A percentile compares a stretch with the other conserved stretches of the same genome.
These are phyloP conservation scores for Pilophorus perplexus DNA, from an alignment of 2,888 invertebrate genomes.

Conservation along the genomic window DNA sequence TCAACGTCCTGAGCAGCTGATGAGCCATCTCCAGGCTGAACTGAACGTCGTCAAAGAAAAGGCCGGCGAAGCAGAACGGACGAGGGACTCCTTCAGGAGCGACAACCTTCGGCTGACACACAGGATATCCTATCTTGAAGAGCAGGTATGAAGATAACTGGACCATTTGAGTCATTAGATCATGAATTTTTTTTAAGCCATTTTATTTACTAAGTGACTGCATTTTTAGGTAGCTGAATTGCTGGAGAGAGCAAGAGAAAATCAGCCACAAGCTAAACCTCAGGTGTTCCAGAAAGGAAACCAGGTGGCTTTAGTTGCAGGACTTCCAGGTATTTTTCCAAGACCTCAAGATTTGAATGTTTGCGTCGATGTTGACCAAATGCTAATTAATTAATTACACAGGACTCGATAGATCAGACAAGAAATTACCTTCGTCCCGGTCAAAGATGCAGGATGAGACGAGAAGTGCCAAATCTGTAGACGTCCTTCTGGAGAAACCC, in stretches of 20 bases:
- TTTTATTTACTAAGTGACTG: too few species aligned
- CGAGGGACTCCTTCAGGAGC: conserved; percentile 63
- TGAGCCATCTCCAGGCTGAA: conserved; percentile 58
- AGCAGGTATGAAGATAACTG: too few species aligned
- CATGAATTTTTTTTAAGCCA: too few species aligned
- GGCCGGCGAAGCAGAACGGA: conserved; percentile 63
- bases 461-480: conserved; percentile 69
- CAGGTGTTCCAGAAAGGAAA: conserved; percentile 75
- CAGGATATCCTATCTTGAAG: conserved; percentile 80
- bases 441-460: conserved; percentile 52
- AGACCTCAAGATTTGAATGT: too few species aligned
- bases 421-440: conserved; percentile 24
- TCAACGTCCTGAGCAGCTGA: conserved; percentile 45
- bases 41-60: conserved; percentile 60
- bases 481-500: conserved; percentile 63
- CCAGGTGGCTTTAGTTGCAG: conserved; percentile 70
- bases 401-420: conserved; percentile 31
- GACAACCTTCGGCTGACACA: conserved; percentile 83
- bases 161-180: too few species aligned
- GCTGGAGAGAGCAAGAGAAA: conserved; percentile 47
- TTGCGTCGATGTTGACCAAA: background rate
- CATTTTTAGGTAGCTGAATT: conserved; percentile 62
- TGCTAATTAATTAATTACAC: background rate
- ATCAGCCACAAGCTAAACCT: conserved; percentile 49
- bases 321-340: conserved; percentile 56